Evolutionary conservation across 2,888 invertebrate species (phyloP).

Genomic region (Spodoptera littoralis): DNA sequence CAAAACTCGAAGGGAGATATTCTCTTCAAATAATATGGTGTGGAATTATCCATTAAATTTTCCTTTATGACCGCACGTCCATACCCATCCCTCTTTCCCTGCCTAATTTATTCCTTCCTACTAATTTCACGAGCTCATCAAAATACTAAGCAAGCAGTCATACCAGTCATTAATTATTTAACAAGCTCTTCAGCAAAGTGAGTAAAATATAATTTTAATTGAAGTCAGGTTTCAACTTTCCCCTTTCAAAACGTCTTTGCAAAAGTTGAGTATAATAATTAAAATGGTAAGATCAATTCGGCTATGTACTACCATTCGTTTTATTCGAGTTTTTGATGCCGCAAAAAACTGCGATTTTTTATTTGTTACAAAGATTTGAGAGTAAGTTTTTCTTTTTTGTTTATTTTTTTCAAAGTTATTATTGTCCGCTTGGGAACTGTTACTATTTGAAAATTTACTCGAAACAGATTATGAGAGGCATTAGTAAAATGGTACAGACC

Average conservation of each 20-base stretch:
- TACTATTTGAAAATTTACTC: too few species aligned
- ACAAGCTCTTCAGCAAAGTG: constrained; percentile 43
- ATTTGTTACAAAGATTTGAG: background rate
- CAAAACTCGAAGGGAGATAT: too few species aligned
- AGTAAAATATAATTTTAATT: constrained; percentile 51
- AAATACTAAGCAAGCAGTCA: constrained; percentile 41
- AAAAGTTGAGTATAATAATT: constrained; percentile 28
- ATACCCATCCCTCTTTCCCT: background rate
- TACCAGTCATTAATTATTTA: constrained; percentile 49
- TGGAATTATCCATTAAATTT: too few species aligned
- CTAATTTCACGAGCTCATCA: constrained; percentile 45
- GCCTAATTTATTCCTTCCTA: constrained; percentile 28
- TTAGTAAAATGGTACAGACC: too few species aligned
- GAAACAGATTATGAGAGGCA: too few species aligned
- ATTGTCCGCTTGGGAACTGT: too few species aligned
- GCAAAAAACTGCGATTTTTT: constrained; percentile 12
- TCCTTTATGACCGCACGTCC: constrained; percentile 4
- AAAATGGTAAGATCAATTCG: constrained; percentile 28
- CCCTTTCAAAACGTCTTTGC: constrained; percentile 17
- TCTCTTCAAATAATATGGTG: too few species aligned
- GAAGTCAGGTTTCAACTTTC: constrained; percentile 37
- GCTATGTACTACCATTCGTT: constrained; percentile 6
- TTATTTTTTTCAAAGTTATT: too few species aligned
- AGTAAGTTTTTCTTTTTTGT: constrained; percentile 6
- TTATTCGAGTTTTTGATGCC: constrained; percentile 9